Evolutionary conservation across 1,140 invertebrate genomes (phyloP), one percentile per base, ranked within the genome.

Genomic region (Plectrocnemia conspersa): DNA sequence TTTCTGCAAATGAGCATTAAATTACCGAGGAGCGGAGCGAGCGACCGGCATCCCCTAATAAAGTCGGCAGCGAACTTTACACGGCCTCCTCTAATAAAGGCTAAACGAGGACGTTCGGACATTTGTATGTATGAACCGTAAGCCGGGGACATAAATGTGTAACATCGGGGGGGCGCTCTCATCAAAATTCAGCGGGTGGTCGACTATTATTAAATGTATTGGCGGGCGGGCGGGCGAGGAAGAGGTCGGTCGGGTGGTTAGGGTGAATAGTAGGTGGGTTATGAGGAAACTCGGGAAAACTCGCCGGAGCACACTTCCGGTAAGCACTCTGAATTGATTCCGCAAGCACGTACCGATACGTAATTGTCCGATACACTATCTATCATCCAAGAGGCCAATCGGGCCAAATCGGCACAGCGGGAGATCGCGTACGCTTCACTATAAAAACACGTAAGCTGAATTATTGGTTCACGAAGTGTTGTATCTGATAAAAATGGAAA

Each of bases 101-200:
- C 33, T 24, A 50, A 50, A 50, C 33, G 47, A 18, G 47, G 47
- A 27, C 21, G 23, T 47, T 10, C 6, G 6, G 35, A 24, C 42
- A 59, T 59, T 59, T 59, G 58, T 59, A 59, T 59, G 58, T 59
- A 59, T 59, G 58, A 59, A 59, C 52, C 25, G 58, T 52, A 54
- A 54, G 52, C 36, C 42, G 41, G 53, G 58, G 52, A 59, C 56
- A 50, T 59, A 59, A 59, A 59, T 59, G 56, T 49, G 56, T 54
- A 55, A 59, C 47, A 54, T 41, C 38, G 50, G 47, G 47, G 47
- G 11, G 47, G 22, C 48, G 18, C 15, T n/a, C 59, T 61, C 59
- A 61, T 61, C 59, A 57, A 36, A 44, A 61, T 61, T 56, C 59
- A 56, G 59, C 49, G 45, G 32, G 59, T 50, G 59, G 49, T 52